phyloP scores from a whole-genome alignment of 2,888 invertebrate species.

The Actias luna region DNA sequence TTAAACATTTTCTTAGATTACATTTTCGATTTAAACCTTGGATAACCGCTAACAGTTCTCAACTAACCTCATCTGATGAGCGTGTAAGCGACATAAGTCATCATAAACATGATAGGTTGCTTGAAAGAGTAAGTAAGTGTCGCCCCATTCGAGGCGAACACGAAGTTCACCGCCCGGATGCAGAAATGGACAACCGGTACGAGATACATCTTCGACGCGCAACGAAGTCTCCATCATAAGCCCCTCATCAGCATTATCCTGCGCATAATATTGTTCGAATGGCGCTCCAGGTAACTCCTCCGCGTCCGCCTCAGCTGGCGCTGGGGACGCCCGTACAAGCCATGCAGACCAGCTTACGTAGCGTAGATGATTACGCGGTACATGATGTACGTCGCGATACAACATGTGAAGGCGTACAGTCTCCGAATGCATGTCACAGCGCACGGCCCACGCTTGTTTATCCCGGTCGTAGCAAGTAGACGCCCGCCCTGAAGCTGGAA shows the following conservation, averaged over 20 bases:
- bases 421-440: conserved; percentile 89
- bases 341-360: conserved; percentile 88
- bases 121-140: conserved; percentile 89
- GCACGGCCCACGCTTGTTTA: conserved; percentile 90
- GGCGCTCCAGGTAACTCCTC: conserved; percentile 87
- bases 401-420: conserved; percentile 88
- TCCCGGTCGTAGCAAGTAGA: conserved; percentile 89
- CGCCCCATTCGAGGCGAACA: conserved; percentile 91
- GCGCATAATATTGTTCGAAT: conserved; percentile 90
- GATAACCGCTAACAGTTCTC: background rate
- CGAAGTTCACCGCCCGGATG: conserved; percentile 87
- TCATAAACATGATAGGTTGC: conserved; percentile 92
- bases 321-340: conserved; percentile 76
- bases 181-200: conserved; percentile 85
- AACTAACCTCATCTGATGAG: conserved; percentile 90
- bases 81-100: conserved; percentile 89
- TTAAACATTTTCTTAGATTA: background rate
- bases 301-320: conserved; percentile 84
- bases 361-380: conserved; percentile 88
- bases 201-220: conserved; percentile 86
- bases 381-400: conserved; percentile 88
- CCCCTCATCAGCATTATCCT: conserved; percentile 89
- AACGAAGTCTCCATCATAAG: conserved; percentile 91
- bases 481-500: conserved; percentile 81
- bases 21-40: background rate